Conservation (phyloP, 1,140 invertebrate species). For the Drosophila hydei region DNA sequence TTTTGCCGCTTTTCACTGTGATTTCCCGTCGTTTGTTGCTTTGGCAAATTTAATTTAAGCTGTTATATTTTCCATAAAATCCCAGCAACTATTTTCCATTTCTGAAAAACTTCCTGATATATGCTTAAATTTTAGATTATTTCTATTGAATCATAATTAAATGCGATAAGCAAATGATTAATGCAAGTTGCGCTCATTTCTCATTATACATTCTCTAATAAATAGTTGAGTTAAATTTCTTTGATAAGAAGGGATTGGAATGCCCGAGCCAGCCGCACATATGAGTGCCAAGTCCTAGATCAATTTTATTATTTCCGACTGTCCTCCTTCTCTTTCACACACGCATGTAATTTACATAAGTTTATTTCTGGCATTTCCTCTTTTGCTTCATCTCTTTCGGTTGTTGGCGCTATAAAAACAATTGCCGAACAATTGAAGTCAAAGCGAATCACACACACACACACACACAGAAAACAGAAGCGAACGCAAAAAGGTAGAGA, state of each 20-base stretch:
- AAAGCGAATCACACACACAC: slow-evolving; percentile 36
- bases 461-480: slow-evolving; percentile 33
- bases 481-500: slow-evolving; percentile 1
- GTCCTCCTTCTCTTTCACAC: slow-evolving; percentile 29
- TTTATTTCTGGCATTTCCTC: slow-evolving; percentile 77
- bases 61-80: slow-evolving; percentile 37
- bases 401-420: slow-evolving; percentile 67
- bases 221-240: background rate
- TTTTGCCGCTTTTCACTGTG: slow-evolving; percentile 15
- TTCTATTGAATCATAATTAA: background rate
- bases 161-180: background rate
- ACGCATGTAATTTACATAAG: slow-evolving; percentile 70
- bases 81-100: slow-evolving; percentile 13
- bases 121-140: background rate
- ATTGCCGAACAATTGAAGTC: slow-evolving; percentile 69
- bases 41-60: slow-evolving; percentile 51
- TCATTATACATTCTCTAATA: slow-evolving; percentile 2
- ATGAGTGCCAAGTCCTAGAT: slow-evolving; percentile 24
- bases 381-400: slow-evolving; percentile 24
- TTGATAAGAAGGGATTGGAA: background rate
- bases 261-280: background rate
- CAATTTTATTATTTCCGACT: slow-evolving; percentile 75
- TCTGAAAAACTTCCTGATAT: slow-evolving; percentile 2
- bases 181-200: background rate
- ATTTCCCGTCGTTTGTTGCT: slow-evolving; percentile 30